Evolutionary conservation across 2,113 vertebrate species (phyloP).

Genomic region (Regulus satrapa): DNA sequence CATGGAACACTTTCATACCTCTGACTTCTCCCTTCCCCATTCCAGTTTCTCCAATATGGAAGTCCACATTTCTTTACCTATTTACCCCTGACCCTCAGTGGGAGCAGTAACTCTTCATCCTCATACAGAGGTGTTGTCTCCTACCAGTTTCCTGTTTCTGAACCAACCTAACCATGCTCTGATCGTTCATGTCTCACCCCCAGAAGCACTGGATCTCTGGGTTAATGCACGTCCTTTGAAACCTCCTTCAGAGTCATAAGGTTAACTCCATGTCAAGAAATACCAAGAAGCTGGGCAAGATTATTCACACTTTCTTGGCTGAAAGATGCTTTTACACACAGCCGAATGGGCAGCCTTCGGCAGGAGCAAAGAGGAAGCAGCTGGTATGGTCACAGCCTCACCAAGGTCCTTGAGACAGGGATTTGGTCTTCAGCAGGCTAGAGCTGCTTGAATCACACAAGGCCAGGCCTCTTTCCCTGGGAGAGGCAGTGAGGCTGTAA

Average conservation of each 20-base stretch:
- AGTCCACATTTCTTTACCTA: background rate
- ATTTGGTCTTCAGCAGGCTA: background rate
- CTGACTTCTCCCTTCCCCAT: background rate
- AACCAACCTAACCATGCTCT: background rate
- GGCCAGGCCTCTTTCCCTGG: background rate
- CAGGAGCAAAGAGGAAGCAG: background rate
- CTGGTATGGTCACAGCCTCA: background rate
- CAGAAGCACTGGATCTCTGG: background rate
- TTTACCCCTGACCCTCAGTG: background rate
- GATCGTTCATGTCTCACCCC: background rate
- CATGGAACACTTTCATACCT: background rate
- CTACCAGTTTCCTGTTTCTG: background rate
- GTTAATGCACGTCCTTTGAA: background rate
- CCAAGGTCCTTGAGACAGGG: background rate
- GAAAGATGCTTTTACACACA: background rate
- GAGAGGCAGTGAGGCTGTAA: background rate
- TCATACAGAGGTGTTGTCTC: background rate
- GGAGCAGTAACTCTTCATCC: background rate
- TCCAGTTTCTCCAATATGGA: background rate
- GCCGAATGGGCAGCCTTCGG: fast-evolving
- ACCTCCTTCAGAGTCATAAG: background rate
- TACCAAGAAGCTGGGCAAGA: background rate
- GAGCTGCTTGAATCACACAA: background rate
- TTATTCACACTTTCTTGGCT: background rate
- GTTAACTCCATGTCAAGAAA: background rate